These are phyloP conservation scores for Dione juno DNA, from an alignment of 2,888 invertebrate species.

Conservation along the genomic window DNA sequence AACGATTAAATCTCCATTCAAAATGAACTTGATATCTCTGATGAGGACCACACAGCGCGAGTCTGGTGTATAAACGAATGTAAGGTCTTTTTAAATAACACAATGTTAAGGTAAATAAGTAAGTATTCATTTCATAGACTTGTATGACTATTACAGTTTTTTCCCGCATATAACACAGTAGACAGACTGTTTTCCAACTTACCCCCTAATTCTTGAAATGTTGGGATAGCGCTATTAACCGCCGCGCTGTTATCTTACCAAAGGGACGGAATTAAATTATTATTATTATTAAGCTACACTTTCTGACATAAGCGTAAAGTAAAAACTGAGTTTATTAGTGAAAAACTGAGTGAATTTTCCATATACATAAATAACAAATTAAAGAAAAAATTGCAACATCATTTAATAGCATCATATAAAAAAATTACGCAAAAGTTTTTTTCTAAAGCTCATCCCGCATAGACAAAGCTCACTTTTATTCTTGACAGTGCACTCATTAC, in stretches of 20 bases:
- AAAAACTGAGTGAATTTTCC: too few relatives aligned
- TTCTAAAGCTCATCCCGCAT: constrained; percentile 64
- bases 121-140: too few relatives aligned
- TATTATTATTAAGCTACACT: too few relatives aligned
- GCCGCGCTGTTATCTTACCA: too few relatives aligned
- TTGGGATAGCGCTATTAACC: neutral
- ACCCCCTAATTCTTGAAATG: neutral
- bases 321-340: too few relatives aligned
- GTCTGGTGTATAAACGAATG: neutral
- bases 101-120: too few relatives aligned
- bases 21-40: constrained; percentile 15
- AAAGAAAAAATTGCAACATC: neutral
- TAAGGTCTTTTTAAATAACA: neutral
- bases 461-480: constrained; percentile 73
- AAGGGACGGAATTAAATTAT: too few relatives aligned
- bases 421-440: constrained; percentile 50
- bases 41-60: constrained; percentile 10
- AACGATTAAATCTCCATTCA: constrained; percentile 11
- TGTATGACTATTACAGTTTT: too few relatives aligned
- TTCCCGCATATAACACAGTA: too few relatives aligned
- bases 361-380: too few relatives aligned
- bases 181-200: too few relatives aligned
- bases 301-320: too few relatives aligned
- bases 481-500: constrained; percentile 78
- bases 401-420: constrained; percentile 45